Percentiles rank a stretch among this genome's conserved stretches.
Evolutionary conservation across 2,113 vertebrate genomes (phyloP).

Genomic region (Rhynchomys soricoides): DNA sequence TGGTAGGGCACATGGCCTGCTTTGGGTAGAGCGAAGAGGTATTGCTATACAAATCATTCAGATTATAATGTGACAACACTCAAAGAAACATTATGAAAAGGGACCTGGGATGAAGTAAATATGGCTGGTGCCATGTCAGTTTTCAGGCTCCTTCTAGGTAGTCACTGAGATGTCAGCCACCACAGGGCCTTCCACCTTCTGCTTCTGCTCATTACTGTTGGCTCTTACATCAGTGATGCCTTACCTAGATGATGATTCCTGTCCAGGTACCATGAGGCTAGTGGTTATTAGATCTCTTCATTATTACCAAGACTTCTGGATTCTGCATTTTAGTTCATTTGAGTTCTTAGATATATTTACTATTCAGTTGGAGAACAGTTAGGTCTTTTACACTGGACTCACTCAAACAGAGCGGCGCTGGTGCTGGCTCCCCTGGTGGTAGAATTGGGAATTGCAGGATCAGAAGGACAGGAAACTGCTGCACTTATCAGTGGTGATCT

Average conservation of each 20-base stretch:
- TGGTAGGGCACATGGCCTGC: not conserved
- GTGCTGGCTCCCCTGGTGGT: not conserved
- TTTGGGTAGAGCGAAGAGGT: not conserved
- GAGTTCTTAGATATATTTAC: not conserved
- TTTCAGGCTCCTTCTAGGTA: not conserved
- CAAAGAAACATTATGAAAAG: not conserved
- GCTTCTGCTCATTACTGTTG: not conserved
- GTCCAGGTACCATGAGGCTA: not conserved
- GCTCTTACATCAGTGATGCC: not conserved
- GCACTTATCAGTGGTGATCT: not conserved
- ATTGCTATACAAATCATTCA: not conserved
- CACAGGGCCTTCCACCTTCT: not conserved
- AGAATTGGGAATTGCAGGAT: not conserved
- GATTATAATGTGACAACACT: not conserved
- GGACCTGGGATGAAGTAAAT: not conserved
- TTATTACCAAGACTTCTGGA: not conserved
- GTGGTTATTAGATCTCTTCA: not conserved
- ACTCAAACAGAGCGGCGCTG: not conserved
- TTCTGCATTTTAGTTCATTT: not conserved
- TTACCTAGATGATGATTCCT: not conserved
- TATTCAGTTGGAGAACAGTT: not conserved
- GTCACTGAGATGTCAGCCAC: no score
- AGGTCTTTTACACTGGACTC: not conserved
- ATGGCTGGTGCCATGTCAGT: not conserved
- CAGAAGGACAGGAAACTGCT: no score